Conservation (phyloP, 2,888 invertebrate genomes). For the Phlogophora meticulosa region DNA sequence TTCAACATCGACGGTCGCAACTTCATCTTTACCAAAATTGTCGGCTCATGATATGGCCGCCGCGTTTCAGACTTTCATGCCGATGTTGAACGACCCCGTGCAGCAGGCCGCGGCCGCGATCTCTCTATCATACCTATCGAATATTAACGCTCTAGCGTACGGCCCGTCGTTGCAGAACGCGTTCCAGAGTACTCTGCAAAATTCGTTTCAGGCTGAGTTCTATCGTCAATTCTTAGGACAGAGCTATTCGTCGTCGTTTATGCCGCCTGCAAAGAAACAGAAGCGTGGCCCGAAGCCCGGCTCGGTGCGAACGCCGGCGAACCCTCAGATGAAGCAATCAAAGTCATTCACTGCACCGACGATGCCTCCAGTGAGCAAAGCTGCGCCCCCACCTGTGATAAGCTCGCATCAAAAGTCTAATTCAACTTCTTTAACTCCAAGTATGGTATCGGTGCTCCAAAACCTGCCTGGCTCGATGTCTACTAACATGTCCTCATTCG, state of each 20-base stretch:
- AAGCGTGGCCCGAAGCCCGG: constrained; percentile 82
- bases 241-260: constrained; percentile 79
- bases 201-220: constrained; percentile 86
- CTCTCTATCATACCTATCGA: constrained; percentile 81
- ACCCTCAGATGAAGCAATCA: constrained; percentile 68
- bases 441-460: constrained; percentile 85
- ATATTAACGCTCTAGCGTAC: constrained; percentile 82
- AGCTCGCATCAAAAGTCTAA: constrained; percentile 74
- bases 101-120: constrained; percentile 84
- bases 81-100: constrained; percentile 82
- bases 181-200: constrained; percentile 78
- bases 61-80: constrained; percentile 84
- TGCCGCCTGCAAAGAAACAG: constrained; percentile 83
- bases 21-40: constrained; percentile 77
- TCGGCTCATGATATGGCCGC: constrained; percentile 82
- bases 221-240: constrained; percentile 84
- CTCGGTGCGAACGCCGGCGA: constrained; percentile 54
- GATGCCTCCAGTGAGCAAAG: constrained; percentile 65
- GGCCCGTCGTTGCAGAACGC: constrained; percentile 79
- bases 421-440: constrained; percentile 77
- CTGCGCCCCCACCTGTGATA: constrained; percentile 71
- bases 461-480: constrained; percentile 83
- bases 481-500: constrained; percentile 76
- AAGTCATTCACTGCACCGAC: constrained; percentile 68
- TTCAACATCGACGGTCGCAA: constrained; percentile 60